phyloP scores from a whole-genome alignment of 2,797 vertebrate species.

The Silurus lanzhouensis region DNA sequence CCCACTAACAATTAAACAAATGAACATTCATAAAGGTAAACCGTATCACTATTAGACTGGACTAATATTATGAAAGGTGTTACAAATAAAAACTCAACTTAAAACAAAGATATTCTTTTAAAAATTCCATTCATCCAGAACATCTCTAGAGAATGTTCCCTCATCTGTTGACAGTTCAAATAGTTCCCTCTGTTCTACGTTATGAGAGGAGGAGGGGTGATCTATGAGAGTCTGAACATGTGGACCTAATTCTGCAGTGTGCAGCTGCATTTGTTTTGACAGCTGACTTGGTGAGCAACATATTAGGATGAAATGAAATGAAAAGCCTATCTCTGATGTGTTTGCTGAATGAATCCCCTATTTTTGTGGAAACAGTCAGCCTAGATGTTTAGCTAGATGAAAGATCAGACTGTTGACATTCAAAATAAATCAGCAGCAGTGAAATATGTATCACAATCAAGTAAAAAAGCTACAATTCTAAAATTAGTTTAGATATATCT shows the following conservation, averaged over 20 bases:
- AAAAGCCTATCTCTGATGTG: conserved; percentile 56
- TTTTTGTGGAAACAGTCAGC: conserved; percentile 19
- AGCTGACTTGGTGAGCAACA: conserved; percentile 69
- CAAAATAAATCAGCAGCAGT: not conserved
- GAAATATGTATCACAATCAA: not conserved
- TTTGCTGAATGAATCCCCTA: conserved; percentile 15
- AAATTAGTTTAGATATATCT: not conserved
- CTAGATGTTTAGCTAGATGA: conserved; percentile 15
- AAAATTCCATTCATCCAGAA: conserved; percentile 47
- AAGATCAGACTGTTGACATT: not conserved
- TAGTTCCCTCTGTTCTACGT: conserved; percentile 71
- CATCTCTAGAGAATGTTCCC: conserved; percentile 50
- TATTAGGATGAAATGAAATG: conserved; percentile 68
- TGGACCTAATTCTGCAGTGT: conserved; percentile 67
- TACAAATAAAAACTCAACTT: conserved; percentile 7
- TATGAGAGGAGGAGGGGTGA: conserved; percentile 56
- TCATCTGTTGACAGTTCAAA: conserved; percentile 60
- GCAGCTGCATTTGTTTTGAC: conserved; percentile 74
- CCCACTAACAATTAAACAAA: not conserved
- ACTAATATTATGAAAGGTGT: not conserved
- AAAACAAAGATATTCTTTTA: conserved; percentile 28
- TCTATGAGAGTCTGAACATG: conserved; percentile 62
- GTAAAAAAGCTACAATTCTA: not conserved
- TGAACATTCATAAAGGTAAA: not conserved
- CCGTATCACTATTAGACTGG: not conserved